Conservation (phyloP, 2,797 vertebrate species). For the Coilia nasus region DNA sequence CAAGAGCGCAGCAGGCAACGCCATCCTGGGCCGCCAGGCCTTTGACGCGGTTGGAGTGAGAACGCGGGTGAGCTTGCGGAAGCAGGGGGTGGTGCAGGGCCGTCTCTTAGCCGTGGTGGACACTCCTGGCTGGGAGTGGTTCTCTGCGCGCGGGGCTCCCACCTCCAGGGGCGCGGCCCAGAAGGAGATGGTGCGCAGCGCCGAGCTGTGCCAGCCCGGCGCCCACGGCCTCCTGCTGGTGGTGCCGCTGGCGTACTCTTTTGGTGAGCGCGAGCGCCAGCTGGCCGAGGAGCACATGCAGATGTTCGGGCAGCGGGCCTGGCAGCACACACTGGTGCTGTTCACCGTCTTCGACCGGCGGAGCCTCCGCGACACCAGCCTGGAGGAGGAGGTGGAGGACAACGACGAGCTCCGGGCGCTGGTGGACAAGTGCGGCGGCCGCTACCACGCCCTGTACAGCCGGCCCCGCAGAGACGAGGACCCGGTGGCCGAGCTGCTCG, state of each 20-base stretch:
- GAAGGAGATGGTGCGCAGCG: constrained; percentile 45
- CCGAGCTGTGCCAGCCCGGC: constrained; percentile 51
- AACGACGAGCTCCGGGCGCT: constrained; percentile 46
- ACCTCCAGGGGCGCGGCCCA: constrained; percentile 11
- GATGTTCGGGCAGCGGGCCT: constrained; percentile 53
- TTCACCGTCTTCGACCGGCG: constrained; percentile 50
- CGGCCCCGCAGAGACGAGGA: constrained; percentile 30
- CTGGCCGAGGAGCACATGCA: constrained; percentile 49
- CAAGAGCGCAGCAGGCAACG: constrained; percentile 52
- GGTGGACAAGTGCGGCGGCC: constrained; percentile 46
- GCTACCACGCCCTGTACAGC: constrained; percentile 48
- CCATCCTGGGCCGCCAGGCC: constrained; percentile 46
- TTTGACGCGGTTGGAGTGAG: constrained; percentile 49
- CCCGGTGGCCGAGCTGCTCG: constrained; percentile 44
- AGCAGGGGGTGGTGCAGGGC: constrained; percentile 38
- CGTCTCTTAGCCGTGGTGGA: constrained; percentile 45
- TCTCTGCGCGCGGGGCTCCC: constrained; percentile 33
- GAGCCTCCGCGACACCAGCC: constrained; percentile 30
- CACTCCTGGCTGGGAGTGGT: constrained; percentile 58
- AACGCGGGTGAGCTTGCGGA: constrained; percentile 37
- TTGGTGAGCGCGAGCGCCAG: constrained; percentile 40
- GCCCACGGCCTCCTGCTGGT: constrained; percentile 55
- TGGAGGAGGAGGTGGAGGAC: constrained; percentile 48
- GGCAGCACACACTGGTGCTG: constrained; percentile 50
- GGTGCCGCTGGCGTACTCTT: constrained; percentile 52